Percentiles rank a stretch among this genome's conserved stretches.
These are phyloP conservation scores for Rhabdophis nuchalis DNA, from an alignment of 2,797 vertebrate species.

Conservation along the genomic window DNA sequence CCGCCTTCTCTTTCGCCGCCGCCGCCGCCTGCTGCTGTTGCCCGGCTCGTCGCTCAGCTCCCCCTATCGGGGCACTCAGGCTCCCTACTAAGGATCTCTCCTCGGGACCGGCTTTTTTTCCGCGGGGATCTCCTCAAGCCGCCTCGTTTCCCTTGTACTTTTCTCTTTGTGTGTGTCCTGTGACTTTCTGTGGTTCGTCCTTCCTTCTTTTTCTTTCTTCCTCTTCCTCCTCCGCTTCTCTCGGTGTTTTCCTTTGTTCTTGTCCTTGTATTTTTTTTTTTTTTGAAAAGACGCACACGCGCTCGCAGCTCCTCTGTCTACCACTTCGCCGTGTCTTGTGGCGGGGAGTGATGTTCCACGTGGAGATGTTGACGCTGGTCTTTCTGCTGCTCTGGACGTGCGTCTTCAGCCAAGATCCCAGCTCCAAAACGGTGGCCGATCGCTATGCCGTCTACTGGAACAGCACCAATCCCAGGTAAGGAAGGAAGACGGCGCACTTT, in stretches of 20 bases:
- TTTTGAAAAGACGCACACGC: background rate
- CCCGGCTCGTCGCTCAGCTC: slow-evolving; percentile 47
- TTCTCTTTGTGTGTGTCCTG: slow-evolving; percentile 11
- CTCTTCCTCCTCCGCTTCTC: slow-evolving; percentile 1
- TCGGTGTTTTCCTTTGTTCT: slow-evolving; percentile 35
- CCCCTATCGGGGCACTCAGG: slow-evolving; percentile 60
- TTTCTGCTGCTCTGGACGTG: slow-evolving; percentile 92
- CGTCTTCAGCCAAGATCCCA: slow-evolving; percentile 92
- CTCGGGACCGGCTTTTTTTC: background rate
- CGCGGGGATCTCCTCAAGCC: background rate
- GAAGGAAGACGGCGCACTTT: slow-evolving; percentile 28
- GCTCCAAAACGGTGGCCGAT: slow-evolving; percentile 95
- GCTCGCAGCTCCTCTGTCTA: slow-evolving; percentile 9
- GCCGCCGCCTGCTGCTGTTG: slow-evolving; percentile 31
- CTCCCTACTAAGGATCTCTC: slow-evolving; percentile 39
- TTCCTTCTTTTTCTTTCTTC: too few relatives aligned
- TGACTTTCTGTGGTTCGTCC: background rate
- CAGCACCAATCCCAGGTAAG: slow-evolving; percentile 96
- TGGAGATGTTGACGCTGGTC: slow-evolving; percentile 91
- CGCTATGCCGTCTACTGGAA: slow-evolving; percentile 99
- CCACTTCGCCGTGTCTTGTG: slow-evolving; percentile 1
- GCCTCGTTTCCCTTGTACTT: background rate
- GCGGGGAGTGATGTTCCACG: slow-evolving; percentile 88
- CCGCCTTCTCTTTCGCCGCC: slow-evolving; percentile 51
- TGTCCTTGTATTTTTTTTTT: slow-evolving; percentile 43